A percentile compares a stretch with the other conserved stretches of the same genome.
Evolutionary conservation across 2,797 vertebrate genomes (phyloP).

Genomic region (Danionella dracula): DNA sequence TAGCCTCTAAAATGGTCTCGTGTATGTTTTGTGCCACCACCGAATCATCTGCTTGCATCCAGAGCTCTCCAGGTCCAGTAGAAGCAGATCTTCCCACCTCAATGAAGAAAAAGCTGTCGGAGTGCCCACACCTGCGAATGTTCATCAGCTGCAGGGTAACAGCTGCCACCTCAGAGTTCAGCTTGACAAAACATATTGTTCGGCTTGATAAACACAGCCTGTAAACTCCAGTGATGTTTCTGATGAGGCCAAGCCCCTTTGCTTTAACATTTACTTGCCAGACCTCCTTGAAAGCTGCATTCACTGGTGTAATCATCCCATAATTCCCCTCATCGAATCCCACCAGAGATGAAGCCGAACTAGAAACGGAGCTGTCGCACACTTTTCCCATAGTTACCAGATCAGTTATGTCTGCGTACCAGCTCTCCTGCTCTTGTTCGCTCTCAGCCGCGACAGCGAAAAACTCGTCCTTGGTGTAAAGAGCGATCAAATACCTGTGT

Average conservation of each 20-base stretch:
- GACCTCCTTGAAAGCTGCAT: slow-evolving; percentile 86
- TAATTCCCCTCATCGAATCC: slow-evolving; percentile 80
- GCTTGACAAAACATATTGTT: slow-evolving; percentile 89
- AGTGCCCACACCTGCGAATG: slow-evolving; percentile 94
- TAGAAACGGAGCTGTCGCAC: slow-evolving; percentile 63
- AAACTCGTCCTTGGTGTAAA: slow-evolving; percentile 95
- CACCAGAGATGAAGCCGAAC: slow-evolving; percentile 70
- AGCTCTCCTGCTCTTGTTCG: slow-evolving; percentile 90
- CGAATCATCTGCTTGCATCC: too few relatives aligned
- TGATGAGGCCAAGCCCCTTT: slow-evolving; percentile 88
- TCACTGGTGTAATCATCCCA: slow-evolving; percentile 77
- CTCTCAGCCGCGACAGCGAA: slow-evolving; percentile 92
- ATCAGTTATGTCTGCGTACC: slow-evolving; percentile 84
- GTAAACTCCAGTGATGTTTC: slow-evolving; percentile 87
- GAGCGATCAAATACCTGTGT: slow-evolving; percentile 90
- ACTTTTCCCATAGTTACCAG: slow-evolving; percentile 81
- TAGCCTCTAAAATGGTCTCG: too few relatives aligned
- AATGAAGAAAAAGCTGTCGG: slow-evolving; percentile 97
- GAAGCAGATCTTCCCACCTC: slow-evolving; percentile 93
- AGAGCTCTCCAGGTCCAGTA: slow-evolving; percentile 94
- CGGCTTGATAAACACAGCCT: slow-evolving; percentile 88
- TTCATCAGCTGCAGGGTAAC: slow-evolving; percentile 95
- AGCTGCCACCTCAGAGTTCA: slow-evolving; percentile 86
- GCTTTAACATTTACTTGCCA: slow-evolving; percentile 96
- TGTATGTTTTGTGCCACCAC: too few relatives aligned